phyloP scores from a whole-genome alignment of 1,140 invertebrate genomes.

The Trachymyrmex cornetzi region DNA sequence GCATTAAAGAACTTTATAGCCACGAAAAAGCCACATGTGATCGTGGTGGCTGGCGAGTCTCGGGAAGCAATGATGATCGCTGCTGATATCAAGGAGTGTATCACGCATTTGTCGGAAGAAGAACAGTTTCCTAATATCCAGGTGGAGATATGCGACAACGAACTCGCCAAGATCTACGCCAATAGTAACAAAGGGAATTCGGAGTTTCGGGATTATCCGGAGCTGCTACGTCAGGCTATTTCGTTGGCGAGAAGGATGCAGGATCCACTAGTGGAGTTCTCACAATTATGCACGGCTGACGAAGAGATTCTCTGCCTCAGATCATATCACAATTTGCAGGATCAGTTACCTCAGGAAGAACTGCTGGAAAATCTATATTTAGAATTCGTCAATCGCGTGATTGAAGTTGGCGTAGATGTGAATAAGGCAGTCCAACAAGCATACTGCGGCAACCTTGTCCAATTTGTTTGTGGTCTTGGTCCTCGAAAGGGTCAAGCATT shows the following conservation, averaged over 20 bases:
- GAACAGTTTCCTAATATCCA: conserved; percentile 95
- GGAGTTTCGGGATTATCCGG: conserved; percentile 97
- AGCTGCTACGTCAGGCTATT: conserved; percentile 95
- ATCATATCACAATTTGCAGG: conserved; percentile 92
- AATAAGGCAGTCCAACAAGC: conserved; percentile 96
- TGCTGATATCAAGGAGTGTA: conserved; percentile 93
- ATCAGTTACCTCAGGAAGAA: conserved; percentile 94
- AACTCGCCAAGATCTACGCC: conserved; percentile 95
- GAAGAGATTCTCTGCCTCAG: conserved; percentile 98
- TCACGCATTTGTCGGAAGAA: conserved; percentile 92
- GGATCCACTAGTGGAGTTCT: conserved; percentile 98
- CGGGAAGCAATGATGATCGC: conserved; percentile 94
- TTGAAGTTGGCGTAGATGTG: conserved; percentile 99
- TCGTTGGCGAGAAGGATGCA: conserved; percentile 96
- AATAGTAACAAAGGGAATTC: conserved; percentile 95
- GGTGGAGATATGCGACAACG: conserved; percentile 97
- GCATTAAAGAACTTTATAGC: conserved; percentile 95
- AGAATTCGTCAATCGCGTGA: conserved; percentile 97
- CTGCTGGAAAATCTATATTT: conserved; percentile 94
- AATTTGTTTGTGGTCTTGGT: conserved; percentile 99
- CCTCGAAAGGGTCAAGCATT: conserved; percentile 98
- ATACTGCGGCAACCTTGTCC: conserved; percentile 96
- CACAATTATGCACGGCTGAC: conserved; percentile 97
- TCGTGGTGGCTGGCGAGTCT: conserved; percentile 96
- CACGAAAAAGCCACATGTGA: conserved; percentile 97